Evolutionary conservation across 2,113 vertebrate species (phyloP).

Genomic region (Eupsittula cactorum): DNA sequence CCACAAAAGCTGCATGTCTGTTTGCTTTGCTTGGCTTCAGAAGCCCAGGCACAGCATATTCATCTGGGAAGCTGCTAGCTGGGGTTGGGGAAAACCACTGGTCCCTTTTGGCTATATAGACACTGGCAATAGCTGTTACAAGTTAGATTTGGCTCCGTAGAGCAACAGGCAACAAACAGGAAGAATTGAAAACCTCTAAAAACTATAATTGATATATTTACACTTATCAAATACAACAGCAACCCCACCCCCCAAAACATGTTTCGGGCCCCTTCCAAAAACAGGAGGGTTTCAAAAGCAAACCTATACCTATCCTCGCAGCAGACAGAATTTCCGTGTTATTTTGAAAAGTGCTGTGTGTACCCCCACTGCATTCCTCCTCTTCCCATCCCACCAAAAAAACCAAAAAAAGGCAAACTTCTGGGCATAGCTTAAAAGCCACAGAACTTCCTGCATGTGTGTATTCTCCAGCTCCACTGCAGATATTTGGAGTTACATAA

Average conservation of each 20-base stretch:
- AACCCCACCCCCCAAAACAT: neutral
- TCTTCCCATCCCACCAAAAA: neutral
- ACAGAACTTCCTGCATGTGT: constrained; percentile 52
- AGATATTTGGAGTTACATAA: constrained; percentile 67
- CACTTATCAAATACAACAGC: constrained; percentile 48
- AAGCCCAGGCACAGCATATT: neutral
- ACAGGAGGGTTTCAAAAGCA: constrained; percentile 48
- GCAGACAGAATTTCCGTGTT: constrained; percentile 10
- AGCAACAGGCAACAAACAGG: neutral
- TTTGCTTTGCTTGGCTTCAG: constrained; percentile 55
- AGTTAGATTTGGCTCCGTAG: neutral
- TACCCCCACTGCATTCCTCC: neutral
- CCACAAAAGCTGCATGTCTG: neutral
- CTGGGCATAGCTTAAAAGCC: constrained; percentile 49
- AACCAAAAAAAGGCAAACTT: neutral
- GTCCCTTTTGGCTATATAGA: neutral
- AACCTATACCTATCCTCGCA: neutral
- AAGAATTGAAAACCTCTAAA: constrained; percentile 25
- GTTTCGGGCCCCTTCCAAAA: constrained; percentile 39
- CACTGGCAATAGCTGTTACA: neutral
- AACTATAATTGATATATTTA: constrained; percentile 48
- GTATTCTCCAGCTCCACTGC: constrained; percentile 36
- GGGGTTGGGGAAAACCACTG: neutral
- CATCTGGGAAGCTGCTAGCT: constrained; percentile 21
- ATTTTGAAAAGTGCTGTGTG: constrained; percentile 27